A percentile compares a stretch with the other conserved stretches of the same genome.
Evolutionary conservation across 2,888 invertebrate genomes (phyloP).

Genomic region (Cataglyphis albicans): DNA sequence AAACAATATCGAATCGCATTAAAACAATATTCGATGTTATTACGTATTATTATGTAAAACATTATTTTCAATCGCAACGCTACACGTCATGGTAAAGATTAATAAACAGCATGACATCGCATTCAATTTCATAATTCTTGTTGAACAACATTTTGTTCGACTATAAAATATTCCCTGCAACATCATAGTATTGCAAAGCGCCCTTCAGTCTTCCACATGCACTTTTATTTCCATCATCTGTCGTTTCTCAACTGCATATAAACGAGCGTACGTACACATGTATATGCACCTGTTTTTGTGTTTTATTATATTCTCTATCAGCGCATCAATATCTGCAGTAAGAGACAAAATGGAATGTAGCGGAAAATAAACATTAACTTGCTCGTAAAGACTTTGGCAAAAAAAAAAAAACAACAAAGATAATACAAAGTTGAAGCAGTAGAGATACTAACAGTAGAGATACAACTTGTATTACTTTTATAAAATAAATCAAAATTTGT

Average conservation of each 20-base stretch:
- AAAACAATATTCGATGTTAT: not conserved
- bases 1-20: not conserved
- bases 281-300: slow-evolving; percentile 18
- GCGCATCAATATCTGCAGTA: slow-evolving; percentile 30
- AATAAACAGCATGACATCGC: slow-evolving; percentile 22
- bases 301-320: slow-evolving; percentile 26
- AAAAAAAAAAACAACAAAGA: not conserved
- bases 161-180: slow-evolving; percentile 7
- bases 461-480: not conserved
- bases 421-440: slow-evolving; percentile 16
- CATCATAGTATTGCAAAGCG: not conserved
- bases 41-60: not conserved
- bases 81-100: not conserved
- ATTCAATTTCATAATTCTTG: slow-evolving; percentile 30
- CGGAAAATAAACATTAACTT: slow-evolving; percentile 37
- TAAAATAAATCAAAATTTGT: not conserved
- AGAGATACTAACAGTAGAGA: not conserved
- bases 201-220: not conserved
- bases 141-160: slow-evolving; percentile 11
- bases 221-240: slow-evolving; percentile 48
- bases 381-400: slow-evolving; percentile 10
- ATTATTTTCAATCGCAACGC: not conserved
- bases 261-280: not conserved
- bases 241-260: slow-evolving; percentile 31
- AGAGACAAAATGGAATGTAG: slow-evolving; percentile 26